Base-by-base conservation (phyloP, 2,113 vertebrate species). In the Catagonus wagneri region DNA sequence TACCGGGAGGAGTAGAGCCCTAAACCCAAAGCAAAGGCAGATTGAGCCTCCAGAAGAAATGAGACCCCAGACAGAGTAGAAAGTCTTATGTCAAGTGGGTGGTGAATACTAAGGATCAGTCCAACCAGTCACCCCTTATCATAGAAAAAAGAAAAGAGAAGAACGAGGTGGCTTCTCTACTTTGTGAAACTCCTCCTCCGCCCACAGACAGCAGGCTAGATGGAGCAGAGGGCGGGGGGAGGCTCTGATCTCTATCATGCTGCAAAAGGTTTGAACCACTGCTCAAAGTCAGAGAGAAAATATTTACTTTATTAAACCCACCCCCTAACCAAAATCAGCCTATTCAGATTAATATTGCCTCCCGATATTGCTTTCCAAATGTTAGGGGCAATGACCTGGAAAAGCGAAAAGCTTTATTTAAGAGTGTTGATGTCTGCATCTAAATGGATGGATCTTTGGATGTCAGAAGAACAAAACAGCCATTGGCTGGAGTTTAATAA, bases 361-460 rank as follows among this genome's bases (percentile, higher is more conserved):
- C 66, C 61, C 1, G 11, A 61, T 84, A 92, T 60, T 84, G 69
- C 75, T 90, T 92, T 84, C 90, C 90, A 95, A 96, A 88, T 83
- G 66, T 65, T n/a, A 85, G 54, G 25, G 92, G 66, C 81, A 85
- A 93, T 97, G 86, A 93, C 60, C 90, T 60, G 68, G 56, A 86
- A 93, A 94, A 92, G 54, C 8, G 39, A 79, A 90, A 94, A 74
- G 23, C 56, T 94, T 95, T 90, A 90, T 85, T 89, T 89, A 89
- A 89, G 69, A 71, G 44, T 29, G 17, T 25, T 7, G 71, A 90
- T 78, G 56, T 90, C 93, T 89, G 56, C 44, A 36, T 85, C 91
- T 71, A 71, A 68, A 12, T 50, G 63, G 56, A 58, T 88, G 69
- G 89, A 66, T 88, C 93, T 96, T 83, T 36, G 74, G 32, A 44